Percentiles rank a stretch among this genome's conserved stretches.
Conservation (phyloP, 2,797 vertebrate species). For the Dicrostonyx torquatus region DNA sequence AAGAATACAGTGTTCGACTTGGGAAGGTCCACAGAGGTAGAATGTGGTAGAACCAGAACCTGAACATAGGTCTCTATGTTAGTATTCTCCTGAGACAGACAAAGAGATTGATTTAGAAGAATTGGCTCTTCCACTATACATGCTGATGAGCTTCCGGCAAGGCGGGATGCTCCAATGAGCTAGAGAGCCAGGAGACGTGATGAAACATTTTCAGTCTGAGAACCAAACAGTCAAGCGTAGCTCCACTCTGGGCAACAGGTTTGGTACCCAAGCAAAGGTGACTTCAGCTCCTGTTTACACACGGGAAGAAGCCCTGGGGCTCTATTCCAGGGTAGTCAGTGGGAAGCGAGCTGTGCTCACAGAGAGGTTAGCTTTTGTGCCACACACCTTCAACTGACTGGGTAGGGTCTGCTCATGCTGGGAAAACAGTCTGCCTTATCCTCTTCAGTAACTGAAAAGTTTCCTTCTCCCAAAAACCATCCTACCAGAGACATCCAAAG, state of each 20-base stretch:
- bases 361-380: background rate
- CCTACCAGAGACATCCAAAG: background rate
- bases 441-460: background rate
- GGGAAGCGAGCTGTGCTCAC: background rate
- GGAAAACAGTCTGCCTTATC: background rate
- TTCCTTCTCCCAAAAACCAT: background rate
- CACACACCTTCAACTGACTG: background rate
- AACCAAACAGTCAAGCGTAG: background rate
- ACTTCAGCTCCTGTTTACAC: background rate
- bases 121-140: background rate
- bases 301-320: background rate
- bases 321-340: background rate
- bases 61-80: slow-evolving; percentile 10
- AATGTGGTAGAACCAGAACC: slow-evolving; percentile 9
- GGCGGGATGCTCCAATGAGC: background rate
- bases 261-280: background rate
- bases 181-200: background rate
- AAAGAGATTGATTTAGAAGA: background rate
- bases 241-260: background rate
- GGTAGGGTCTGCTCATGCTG: background rate
- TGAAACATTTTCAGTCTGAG: background rate
- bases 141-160: background rate
- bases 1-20: background rate
- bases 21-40: background rate
- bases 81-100: background rate